Base-by-base conservation (phyloP, 2,888 invertebrate genomes). In the Lasioglossum figueresi region DNA sequence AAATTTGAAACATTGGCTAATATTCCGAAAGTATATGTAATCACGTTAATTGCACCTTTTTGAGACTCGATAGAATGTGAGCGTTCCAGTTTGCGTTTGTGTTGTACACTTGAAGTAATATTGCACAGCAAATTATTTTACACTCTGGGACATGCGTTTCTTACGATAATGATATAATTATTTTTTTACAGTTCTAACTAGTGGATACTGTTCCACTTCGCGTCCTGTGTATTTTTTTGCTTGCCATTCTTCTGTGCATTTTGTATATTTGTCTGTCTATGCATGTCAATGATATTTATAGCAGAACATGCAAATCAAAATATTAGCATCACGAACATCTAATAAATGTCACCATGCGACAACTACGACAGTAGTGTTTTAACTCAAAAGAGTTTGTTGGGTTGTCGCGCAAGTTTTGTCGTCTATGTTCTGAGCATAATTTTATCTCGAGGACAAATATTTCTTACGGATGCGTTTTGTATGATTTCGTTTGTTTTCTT, bases 201-300 rank as follows among this genome's bases (percentile, higher is more conserved):
- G 31, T 31, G 63, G 63, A 63, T 6, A 31, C 27, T 31, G 31
- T 31, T 63, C 63, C 31, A 63, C 31, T 5, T 63, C 16, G 19
- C 2, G 31, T 12, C 14, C 63, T 6, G 16, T 63, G 12, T 19
- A 31, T 16, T 31, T 63, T 31, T 63, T 63, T 63, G 63, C 63
- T 63, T 63, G 63, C 16, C 19, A 19, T 31, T 63, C 19, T 63
- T 63, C 12, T 31, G 6, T 31, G 31, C 63, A 63, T 63, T 63
- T 63, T 63, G 16, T 19, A 63, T 63, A 31, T 63, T 31, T 31
- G 12, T 63, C 31, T 31, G 63, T 63, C 16, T 31, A 63, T 63
- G 63, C 63, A 63, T 63, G 63, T 31, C 63, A 19, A 31, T 63
- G 19, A 63, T 31, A 63, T 63, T 63, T 63, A 63, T 31, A 63